phyloP scores from a whole-genome alignment of 37 sponge, comb jelly and placozoan genomes.

The Spongia lamella region DNA sequence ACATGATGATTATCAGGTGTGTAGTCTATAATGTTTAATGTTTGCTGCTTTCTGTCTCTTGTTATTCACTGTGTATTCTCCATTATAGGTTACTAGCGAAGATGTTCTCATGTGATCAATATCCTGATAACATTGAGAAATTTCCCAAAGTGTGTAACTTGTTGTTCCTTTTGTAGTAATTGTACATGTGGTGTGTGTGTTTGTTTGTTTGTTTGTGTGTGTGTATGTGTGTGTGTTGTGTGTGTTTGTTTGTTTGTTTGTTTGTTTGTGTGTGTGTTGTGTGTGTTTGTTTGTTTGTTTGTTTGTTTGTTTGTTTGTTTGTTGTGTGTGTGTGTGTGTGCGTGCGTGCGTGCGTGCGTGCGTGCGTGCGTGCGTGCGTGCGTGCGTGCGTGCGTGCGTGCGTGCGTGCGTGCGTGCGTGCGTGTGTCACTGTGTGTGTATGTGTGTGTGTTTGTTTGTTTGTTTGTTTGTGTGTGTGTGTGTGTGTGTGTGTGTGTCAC shows the following conservation, averaged over 20 bases:
- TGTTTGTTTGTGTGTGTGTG: neutral
- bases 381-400: neutral
- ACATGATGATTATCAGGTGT: neutral
- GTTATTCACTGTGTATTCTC: neutral
- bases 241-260: neutral
- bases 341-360: neutral
- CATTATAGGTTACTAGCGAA: neutral
- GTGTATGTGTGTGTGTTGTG: neutral
- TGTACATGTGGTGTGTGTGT: too few relatives aligned
- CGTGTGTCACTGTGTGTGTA: neutral
- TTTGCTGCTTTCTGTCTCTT: neutral
- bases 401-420: neutral
- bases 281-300: conserved; percentile 3
- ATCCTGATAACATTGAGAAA: too few relatives aligned
- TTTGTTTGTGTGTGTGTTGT: neutral
- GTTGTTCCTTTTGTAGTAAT: too few relatives aligned
- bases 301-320: neutral
- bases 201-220: neutral
- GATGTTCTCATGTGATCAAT: conserved; percentile 1
- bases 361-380: neutral
- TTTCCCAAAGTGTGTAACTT: too few relatives aligned
- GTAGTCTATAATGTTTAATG: neutral
- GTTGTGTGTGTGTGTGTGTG: neutral
- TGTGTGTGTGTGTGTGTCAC: neutral
- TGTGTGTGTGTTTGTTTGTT: neutral